Percentiles rank a stretch among this genome's conserved stretches.
Evolutionary conservation across 2,797 vertebrate species (phyloP).

Genomic region (Sebastes vulpes): DNA sequence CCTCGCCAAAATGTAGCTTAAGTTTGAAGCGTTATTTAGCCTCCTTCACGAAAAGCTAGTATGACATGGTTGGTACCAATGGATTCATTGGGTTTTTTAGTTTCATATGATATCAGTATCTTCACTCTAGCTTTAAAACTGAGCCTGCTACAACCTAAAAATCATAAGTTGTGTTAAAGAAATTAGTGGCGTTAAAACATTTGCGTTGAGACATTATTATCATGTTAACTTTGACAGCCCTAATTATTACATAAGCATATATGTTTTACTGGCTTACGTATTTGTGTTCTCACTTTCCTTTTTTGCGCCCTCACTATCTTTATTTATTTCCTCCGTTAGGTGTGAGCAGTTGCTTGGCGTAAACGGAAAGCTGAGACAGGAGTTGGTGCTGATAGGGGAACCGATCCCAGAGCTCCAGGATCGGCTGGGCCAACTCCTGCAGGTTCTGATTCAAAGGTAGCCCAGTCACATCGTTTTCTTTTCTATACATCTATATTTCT

Average conservation of each 20-base stretch:
- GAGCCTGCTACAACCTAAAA: too few relatives aligned
- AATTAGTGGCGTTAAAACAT: too few relatives aligned
- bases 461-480: background rate
- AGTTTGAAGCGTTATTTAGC: too few relatives aligned
- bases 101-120: too few relatives aligned
- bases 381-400: conserved; percentile 85
- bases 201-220: rapidly evolving
- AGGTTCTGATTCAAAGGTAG: conserved; percentile 90
- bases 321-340: conserved; percentile 56
- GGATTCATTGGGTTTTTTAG: too few relatives aligned
- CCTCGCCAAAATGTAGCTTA: too few relatives aligned
- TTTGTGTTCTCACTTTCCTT: background rate
- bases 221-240: too few relatives aligned
- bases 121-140: too few relatives aligned
- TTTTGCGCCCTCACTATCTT: background rate
- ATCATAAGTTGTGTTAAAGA: too few relatives aligned
- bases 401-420: conserved; percentile 82
- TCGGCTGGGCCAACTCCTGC: conserved; percentile 82
- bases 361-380: conserved; percentile 91
- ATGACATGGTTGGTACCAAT: too few relatives aligned
- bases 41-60: too few relatives aligned
- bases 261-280: background rate
- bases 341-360: conserved; percentile 88
- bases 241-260: background rate
- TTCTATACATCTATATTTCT: background rate